phyloP scores from a whole-genome alignment of 2,797 vertebrate species.

The Taeniopygia guttata region DNA sequence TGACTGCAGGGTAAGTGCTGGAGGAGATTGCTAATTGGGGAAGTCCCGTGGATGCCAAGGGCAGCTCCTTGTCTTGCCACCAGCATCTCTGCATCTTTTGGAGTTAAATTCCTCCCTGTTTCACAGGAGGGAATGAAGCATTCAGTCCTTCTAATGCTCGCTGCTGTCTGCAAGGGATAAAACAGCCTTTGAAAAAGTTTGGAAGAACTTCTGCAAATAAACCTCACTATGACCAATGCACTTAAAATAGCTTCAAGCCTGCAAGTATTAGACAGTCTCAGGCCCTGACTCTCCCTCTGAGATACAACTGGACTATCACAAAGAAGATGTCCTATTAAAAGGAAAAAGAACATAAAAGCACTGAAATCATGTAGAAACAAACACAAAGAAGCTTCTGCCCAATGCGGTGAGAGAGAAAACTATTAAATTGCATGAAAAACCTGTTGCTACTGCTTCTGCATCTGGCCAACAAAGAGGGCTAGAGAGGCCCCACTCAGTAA shows the following conservation, averaged over 20 bases:
- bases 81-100: not conserved
- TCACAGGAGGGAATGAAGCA: not conserved
- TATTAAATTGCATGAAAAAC: constrained; percentile 32
- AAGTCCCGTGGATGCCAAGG: not conserved
- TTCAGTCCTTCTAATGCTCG: not conserved
- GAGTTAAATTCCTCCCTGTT: not conserved
- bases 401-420: not conserved
- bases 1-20: not conserved
- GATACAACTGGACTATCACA: not conserved
- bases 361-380: constrained; percentile 35
- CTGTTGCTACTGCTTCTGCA: constrained; percentile 44
- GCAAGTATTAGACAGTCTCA: not conserved
- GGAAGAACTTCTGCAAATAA: constrained; percentile 22
- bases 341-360: not conserved
- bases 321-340: not conserved
- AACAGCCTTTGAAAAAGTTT: not conserved
- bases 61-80: not conserved
- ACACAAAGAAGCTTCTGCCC: constrained; percentile 46
- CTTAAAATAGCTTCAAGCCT: not conserved
- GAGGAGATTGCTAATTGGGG: constrained; percentile 4
- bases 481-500: constrained; percentile 33
- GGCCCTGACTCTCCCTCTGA: not conserved
- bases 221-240: not conserved
- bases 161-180: not conserved
- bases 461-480: constrained; percentile 39